Base-by-base conservation (phyloP, 2,113 vertebrate species). In the Azemiops feae region DNA sequence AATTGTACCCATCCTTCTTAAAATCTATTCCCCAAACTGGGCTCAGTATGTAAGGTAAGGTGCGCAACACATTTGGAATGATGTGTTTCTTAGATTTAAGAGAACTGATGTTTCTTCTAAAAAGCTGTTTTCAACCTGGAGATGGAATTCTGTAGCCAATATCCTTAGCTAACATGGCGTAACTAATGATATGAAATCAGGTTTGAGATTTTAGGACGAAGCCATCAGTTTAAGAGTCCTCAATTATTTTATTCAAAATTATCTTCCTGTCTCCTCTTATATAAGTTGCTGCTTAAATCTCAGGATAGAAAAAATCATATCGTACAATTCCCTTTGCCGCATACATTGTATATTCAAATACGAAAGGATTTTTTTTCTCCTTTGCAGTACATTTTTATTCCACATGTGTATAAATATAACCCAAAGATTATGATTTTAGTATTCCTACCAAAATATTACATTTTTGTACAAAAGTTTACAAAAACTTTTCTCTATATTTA, bases 381-480 rank as follows among this genome's bases (percentile, higher is more conserved):
- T 97, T 98, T 97, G 97, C 98, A 97, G 97, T 96, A 98, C 97
- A 98, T 98, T 90, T 92, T 97, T 98, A 98, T 98, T 97, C 98
- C 98, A 98, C 97, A 98, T 97, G 98, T 97, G 98, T 98, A 98
- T 98, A 98, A 98, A 98, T 98, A 98, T 98, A 98, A 98, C 98
- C 97, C 97, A 97, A 98, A 98, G 97, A 98, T 98, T 98, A 98
- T 97, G 97, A 97, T 97, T 96, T 98, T 97, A 97, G 97, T 98
- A 98, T 98, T 97, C 97, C 97, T 98, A 98, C 97, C 97, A 98
- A 98, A 97, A 98, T 98, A 98, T 98, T 98, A 97, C 92, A 93
- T 87, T 92, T 93, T 97, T 97, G 98, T 99, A 98, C 98, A 98
- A 98, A 98, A 98, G 98, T 98, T 98, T 98, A 98, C 98, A 98